phyloP scores from a whole-genome alignment of 2,797 vertebrate genomes.

The Pangasius krempfi region DNA sequence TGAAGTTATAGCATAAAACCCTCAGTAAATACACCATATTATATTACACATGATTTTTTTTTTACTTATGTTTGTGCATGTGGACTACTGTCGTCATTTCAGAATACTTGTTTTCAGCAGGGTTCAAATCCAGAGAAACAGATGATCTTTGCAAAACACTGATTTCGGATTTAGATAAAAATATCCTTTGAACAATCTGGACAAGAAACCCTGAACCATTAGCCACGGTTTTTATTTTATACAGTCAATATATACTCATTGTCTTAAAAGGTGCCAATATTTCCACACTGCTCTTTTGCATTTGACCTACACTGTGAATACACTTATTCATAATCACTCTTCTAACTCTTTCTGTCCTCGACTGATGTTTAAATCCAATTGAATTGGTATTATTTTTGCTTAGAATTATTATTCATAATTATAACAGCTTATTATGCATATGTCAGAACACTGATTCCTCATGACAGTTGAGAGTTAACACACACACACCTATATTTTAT shows the following conservation, averaged over 20 bases:
- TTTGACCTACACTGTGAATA: neutral
- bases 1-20: neutral
- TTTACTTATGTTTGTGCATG: neutral
- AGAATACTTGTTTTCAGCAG: neutral
- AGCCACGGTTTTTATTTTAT: too few relatives aligned
- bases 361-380: neutral
- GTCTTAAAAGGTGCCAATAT: neutral
- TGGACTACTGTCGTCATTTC: neutral
- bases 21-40: neutral
- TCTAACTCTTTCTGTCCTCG: neutral
- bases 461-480: neutral
- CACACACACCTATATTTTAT: neutral
- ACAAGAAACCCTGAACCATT: neutral
- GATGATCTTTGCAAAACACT: neutral
- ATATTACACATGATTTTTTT: neutral
- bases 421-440: neutral
- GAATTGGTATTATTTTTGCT: neutral
- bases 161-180: neutral
- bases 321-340: neutral
- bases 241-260: too few relatives aligned
- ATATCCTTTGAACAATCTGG: neutral
- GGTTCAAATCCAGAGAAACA: neutral
- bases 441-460: neutral
- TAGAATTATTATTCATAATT: neutral
- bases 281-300: neutral